Percentiles rank a stretch among this genome's conserved stretches.
These are phyloP conservation scores for Castor canadensis DNA, from an alignment of 2,113 vertebrate genomes.

Conservation along the genomic window DNA sequence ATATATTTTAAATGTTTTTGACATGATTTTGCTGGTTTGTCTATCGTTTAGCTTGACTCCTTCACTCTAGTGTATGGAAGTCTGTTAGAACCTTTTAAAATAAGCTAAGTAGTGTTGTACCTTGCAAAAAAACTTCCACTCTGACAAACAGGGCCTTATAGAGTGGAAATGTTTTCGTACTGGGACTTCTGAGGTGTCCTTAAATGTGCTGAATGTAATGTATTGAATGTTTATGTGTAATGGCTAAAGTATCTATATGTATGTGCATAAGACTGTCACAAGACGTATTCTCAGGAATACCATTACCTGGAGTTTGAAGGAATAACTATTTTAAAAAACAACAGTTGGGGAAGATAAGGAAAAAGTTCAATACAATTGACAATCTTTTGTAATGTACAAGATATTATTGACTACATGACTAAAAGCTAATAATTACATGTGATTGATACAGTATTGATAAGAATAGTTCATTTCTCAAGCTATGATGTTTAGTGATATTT, in stretches of 20 bases:
- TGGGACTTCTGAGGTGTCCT: slow-evolving; percentile 65
- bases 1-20: slow-evolving; percentile 54
- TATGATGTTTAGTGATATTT: slow-evolving; percentile 57
- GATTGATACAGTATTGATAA: slow-evolving; percentile 13
- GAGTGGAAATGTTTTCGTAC: slow-evolving; percentile 61
- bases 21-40: neutral
- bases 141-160: slow-evolving; percentile 68
- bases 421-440: slow-evolving; percentile 6
- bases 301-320: slow-evolving; percentile 73
- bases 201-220: slow-evolving; percentile 77
- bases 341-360: slow-evolving; percentile 15
- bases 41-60: neutral
- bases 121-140: slow-evolving; percentile 67
- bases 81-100: slow-evolving; percentile 54
- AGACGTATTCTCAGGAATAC: slow-evolving; percentile 80
- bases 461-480: slow-evolving; percentile 57
- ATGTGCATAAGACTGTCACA: slow-evolving; percentile 75
- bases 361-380: slow-evolving; percentile 46
- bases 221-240: slow-evolving; percentile 73
- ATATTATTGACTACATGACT: slow-evolving; percentile 48
- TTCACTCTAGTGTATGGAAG: neutral
- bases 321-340: slow-evolving; percentile 47
- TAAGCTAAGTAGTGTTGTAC: slow-evolving; percentile 42
- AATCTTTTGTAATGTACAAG: slow-evolving; percentile 63
- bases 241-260: slow-evolving; percentile 69